phyloP scores from a whole-genome alignment of 2,888 invertebrate genomes.

The Eupithecia exiguata region DNA sequence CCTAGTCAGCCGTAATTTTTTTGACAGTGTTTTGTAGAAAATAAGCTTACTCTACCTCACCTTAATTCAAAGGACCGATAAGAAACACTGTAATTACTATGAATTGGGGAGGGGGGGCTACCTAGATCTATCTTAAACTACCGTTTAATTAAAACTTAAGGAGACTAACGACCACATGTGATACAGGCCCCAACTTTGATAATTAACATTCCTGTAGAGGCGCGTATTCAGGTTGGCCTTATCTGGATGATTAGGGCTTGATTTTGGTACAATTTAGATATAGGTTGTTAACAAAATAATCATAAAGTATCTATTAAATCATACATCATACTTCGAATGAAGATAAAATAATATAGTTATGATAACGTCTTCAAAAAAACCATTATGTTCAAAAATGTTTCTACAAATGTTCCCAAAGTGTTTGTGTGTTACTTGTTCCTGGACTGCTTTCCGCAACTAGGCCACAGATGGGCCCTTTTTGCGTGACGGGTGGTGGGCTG shows the following conservation, averaged over 20 bases:
- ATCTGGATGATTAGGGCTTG: constrained; percentile 61
- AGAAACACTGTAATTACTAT: constrained; percentile 4
- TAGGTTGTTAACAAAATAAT: neutral
- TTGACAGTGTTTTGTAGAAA: no score
- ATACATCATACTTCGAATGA: neutral
- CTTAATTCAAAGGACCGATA: neutral
- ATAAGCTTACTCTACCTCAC: neutral
- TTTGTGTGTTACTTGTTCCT: no score
- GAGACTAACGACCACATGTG: constrained; percentile 50
- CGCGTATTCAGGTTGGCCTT: constrained; percentile 52
- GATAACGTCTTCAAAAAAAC: no score
- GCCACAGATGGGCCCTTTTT: no score
- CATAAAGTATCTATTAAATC: neutral
- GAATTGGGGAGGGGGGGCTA: constrained; percentile 11
- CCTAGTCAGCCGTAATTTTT: no score
- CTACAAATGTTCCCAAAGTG: no score
- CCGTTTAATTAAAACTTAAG: constrained; percentile 56
- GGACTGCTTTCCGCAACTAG: no score
- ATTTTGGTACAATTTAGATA: constrained; percentile 56
- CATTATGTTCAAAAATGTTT: no score
- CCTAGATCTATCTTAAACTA: constrained; percentile 48
- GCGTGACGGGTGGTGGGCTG: no score
- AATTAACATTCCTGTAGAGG: constrained; percentile 64
- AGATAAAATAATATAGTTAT: no score
- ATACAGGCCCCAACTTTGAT: constrained; percentile 49